Conservation (phyloP, 2,113 vertebrate genomes). For the Macheiramphus alcinus region DNA sequence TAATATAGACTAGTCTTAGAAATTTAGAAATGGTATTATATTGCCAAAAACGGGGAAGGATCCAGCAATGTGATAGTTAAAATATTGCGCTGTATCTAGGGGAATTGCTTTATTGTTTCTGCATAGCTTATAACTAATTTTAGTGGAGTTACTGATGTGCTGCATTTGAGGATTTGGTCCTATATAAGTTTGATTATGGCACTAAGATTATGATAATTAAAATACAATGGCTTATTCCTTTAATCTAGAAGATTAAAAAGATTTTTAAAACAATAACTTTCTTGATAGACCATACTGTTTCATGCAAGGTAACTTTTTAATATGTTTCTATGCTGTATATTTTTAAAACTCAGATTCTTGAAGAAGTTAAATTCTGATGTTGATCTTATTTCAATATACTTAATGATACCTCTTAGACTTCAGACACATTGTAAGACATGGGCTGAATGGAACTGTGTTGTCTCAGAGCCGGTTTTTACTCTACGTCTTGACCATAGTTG, state of each 20-base stretch:
- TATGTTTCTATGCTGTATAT: neutral
- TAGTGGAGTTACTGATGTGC: neutral
- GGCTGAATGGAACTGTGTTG: neutral
- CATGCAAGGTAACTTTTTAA: no score
- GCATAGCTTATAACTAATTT: accelerated
- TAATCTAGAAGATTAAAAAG: neutral
- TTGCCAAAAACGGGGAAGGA: neutral
- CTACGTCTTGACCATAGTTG: neutral
- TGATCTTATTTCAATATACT: neutral
- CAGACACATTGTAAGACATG: neutral
- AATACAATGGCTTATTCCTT: neutral
- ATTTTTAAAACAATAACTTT: neutral
- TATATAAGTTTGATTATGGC: neutral
- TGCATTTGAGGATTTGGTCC: neutral
- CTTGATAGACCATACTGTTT: neutral
- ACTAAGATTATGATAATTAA: neutral
- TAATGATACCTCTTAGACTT: neutral
- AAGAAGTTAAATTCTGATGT: neutral
- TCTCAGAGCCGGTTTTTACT: neutral
- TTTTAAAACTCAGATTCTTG: neutral
- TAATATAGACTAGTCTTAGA: neutral
- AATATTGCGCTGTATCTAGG: neutral
- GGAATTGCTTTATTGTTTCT: neutral
- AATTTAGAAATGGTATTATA: accelerated
- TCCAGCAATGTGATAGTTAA: neutral